Base-by-base conservation (phyloP, 2,888 invertebrate species). In the Eristalinus sepulchralis region DNA sequence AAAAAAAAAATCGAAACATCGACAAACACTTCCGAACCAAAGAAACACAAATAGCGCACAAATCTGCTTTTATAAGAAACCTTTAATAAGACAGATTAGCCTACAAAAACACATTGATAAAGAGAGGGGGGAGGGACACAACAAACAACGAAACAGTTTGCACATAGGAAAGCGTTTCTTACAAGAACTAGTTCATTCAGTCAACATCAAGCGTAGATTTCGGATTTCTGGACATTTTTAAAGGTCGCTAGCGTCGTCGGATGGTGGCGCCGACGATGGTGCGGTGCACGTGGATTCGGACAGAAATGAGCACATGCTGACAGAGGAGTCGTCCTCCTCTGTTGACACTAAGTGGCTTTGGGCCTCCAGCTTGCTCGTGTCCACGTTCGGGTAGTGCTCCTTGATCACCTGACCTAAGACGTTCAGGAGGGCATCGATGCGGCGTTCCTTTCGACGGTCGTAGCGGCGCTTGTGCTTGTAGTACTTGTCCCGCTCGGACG, bases 391-490 rank as follows among this genome's bases (percentile, higher is more conserved):
- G 70, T 89, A 90, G 66, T 91, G 83, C 6, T 88, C 79, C 71
- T 90, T 89, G n/a, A 92, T 70, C 8, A 92, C 47, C 47, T 90
- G 89, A 0, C 90, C 90, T 20, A 91, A 90, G 5, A 91, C 90
- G 2, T 89, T 88, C 20, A 91, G 89, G 0, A 92, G 17, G 2
- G 89, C 89, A 75, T 90, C 90, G 2, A 92, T 86, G 11, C 91
- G 91, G 59, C 88, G 88, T 80, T 92, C 92, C 81, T 91, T 89
- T 31, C 92, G 89, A 39, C 90, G 89, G 77, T 91, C 90, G 36
- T 88, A 91, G 64, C 89, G 90, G 13, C 91, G 89, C 20, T 91
- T 91, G 79, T 92, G 92, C 10, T 90, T 89, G 83, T 91, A 92
- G 83, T 92, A 91, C 80, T 90, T 88, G 83, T 90, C 88, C 87